phyloP scores from a whole-genome alignment of 1,140 invertebrate genomes.

The Stenopsyche tienmushanensis region DNA sequence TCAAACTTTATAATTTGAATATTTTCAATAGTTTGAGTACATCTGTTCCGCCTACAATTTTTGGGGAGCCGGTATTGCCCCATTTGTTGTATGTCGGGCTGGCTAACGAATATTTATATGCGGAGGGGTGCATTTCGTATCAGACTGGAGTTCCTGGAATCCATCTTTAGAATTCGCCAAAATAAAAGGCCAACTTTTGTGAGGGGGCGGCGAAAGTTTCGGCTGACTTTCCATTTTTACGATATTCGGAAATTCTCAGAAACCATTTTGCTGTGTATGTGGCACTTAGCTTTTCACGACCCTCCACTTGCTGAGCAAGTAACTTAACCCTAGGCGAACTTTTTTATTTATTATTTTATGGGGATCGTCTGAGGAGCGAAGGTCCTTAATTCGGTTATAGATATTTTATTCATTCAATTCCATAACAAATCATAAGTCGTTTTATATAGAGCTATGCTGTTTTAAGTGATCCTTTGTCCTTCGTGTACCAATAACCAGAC shows the following conservation, averaged over 20 bases:
- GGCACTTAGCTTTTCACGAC: too few species aligned
- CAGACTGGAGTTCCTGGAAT: conserved; percentile 18
- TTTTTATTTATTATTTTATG: too few species aligned
- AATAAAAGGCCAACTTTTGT: conserved; percentile 15
- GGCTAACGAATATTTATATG: conserved; percentile 29
- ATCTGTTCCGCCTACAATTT: background rate
- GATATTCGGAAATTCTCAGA: background rate
- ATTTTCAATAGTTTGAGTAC: background rate
- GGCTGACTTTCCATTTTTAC: background rate
- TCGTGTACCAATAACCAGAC: too few species aligned
- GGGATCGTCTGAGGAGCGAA: too few species aligned
- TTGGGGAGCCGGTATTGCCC: background rate
- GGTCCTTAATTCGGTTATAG: too few species aligned
- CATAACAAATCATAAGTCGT: too few species aligned
- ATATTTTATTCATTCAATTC: too few species aligned
- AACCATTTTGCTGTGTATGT: background rate
- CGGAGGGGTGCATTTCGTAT: conserved; percentile 21
- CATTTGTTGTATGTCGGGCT: background rate
- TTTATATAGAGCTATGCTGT: too few species aligned
- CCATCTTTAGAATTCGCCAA: conserved; percentile 20
- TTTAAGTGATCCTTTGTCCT: too few species aligned
- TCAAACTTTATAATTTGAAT: too few species aligned
- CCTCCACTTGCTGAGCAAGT: too few species aligned
- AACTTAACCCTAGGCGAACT: too few species aligned
- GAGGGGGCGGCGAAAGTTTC: background rate